Evolutionary conservation across 2,797 vertebrate species (phyloP).

Genomic region (Lithobates sylvaticus): DNA sequence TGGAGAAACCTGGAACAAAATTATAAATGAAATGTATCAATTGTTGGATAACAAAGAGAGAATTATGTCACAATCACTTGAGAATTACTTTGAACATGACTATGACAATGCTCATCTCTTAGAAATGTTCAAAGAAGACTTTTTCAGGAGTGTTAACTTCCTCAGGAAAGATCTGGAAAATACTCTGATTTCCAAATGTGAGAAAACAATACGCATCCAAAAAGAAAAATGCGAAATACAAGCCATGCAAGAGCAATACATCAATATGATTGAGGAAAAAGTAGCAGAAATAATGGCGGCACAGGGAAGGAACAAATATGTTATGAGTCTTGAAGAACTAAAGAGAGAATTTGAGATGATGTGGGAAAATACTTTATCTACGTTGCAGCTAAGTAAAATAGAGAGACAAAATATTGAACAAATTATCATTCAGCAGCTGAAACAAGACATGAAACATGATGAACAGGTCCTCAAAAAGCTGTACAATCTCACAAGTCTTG

Average conservation of each 20-base stretch:
- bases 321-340: neutral
- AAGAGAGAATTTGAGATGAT: neutral
- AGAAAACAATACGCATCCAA: constrained; percentile 66
- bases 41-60: constrained; percentile 1
- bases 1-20: constrained; percentile 55
- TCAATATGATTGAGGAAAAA: constrained; percentile 69
- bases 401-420: neutral
- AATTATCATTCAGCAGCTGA: neutral
- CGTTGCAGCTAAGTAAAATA: neutral
- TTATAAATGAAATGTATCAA: constrained; percentile 66
- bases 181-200: constrained; percentile 66
- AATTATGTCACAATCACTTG: neutral
- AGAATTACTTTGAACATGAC: constrained; percentile 68
- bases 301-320: neutral
- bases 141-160: constrained; percentile 67
- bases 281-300: neutral
- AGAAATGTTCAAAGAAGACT: constrained; percentile 69
- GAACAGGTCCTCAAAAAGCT: constrained; percentile 65
- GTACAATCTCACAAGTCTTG: constrained; percentile 62
- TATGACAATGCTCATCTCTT: constrained; percentile 65
- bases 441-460: neutral
- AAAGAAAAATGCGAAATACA: constrained; percentile 69
- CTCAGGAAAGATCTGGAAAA: constrained; percentile 66
- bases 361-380: neutral
- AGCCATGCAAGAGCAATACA: constrained; percentile 68